Evolutionary conservation across 2,888 invertebrate species (phyloP).

Genomic region (Cylloceria caligata): DNA sequence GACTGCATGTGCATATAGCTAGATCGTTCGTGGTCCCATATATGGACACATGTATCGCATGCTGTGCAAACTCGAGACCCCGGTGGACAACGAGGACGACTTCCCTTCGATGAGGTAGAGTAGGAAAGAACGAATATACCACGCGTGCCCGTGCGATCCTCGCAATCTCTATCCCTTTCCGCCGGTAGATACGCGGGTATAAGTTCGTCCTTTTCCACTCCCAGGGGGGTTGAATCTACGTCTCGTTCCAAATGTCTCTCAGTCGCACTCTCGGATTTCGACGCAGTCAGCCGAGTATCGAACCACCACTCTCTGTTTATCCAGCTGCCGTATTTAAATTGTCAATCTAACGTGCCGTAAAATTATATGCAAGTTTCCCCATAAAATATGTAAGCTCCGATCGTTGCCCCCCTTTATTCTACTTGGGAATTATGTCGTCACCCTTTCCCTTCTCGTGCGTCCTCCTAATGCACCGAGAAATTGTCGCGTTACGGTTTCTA

Average conservation of each 20-base stretch:
- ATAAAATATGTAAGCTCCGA: conserved; percentile 82
- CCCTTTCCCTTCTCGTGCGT: conserved; percentile 56
- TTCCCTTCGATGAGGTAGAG: conserved; percentile 8
- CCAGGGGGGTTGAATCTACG: conserved; percentile 63
- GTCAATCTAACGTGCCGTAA: conserved; percentile 83
- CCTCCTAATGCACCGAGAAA: conserved; percentile 83
- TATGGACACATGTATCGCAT: conserved; percentile 82
- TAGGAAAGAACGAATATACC: conserved; percentile 31
- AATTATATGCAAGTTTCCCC: conserved; percentile 84
- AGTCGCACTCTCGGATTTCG: conserved; percentile 69
- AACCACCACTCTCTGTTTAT: conserved; percentile 79
- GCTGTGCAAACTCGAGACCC: conserved; percentile 81
- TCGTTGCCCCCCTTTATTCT: conserved; percentile 58
- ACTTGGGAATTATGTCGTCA: conserved; percentile 63
- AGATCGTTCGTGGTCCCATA: conserved; percentile 66
- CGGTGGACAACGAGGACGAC: conserved; percentile 58
- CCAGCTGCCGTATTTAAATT: conserved; percentile 84
- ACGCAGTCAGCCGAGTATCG: conserved; percentile 67
- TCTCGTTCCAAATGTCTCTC: conserved; percentile 59
- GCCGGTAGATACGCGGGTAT: conserved; percentile 36
- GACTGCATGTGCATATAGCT: conserved; percentile 65
- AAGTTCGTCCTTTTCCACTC: conserved; percentile 69
- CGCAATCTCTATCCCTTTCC: conserved; percentile 55
- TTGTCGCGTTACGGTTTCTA: conserved; percentile 77
- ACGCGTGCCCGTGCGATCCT: conserved; percentile 34